Conservation (phyloP, 2,888 invertebrate species). For the Poecilobothrus nobilitatus region DNA sequence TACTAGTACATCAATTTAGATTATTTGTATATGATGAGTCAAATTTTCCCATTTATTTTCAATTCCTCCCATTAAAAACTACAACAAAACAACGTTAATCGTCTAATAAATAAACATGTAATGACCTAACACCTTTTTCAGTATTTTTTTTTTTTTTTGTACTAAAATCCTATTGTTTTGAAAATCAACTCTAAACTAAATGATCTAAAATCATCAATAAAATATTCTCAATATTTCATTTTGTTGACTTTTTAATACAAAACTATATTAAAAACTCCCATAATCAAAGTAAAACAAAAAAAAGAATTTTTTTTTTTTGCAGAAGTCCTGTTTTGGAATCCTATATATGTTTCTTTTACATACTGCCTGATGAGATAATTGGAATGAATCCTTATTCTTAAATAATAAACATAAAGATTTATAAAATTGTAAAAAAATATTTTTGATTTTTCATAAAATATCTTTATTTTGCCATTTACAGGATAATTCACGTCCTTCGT, state of each 20-base stretch:
- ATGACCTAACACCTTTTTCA: slow-evolving; percentile 20
- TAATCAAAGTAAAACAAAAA: too few relatives aligned
- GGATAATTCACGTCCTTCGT: background rate
- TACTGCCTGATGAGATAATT: background rate
- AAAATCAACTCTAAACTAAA: background rate
- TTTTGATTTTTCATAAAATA: too few relatives aligned
- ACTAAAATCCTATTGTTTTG: background rate
- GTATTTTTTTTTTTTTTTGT: background rate
- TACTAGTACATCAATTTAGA: too few relatives aligned
- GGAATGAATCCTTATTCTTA: background rate
- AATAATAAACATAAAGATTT: too few relatives aligned
- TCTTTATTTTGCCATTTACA: too few relatives aligned
- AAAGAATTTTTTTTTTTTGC: background rate
- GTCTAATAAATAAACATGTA: slow-evolving; percentile 22
- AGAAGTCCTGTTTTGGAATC: background rate
- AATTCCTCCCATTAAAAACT: too few relatives aligned
- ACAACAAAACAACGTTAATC: slow-evolving; percentile 14
- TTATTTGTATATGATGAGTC: too few relatives aligned
- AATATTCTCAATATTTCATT: background rate
- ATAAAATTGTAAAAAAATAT: too few relatives aligned
- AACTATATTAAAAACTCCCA: background rate
- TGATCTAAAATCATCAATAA: background rate
- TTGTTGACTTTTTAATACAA: background rate
- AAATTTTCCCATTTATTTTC: too few relatives aligned
- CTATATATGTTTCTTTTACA: background rate